Conservation (phyloP, 2,113 vertebrate species). For the Spea multiplicata region DNA sequence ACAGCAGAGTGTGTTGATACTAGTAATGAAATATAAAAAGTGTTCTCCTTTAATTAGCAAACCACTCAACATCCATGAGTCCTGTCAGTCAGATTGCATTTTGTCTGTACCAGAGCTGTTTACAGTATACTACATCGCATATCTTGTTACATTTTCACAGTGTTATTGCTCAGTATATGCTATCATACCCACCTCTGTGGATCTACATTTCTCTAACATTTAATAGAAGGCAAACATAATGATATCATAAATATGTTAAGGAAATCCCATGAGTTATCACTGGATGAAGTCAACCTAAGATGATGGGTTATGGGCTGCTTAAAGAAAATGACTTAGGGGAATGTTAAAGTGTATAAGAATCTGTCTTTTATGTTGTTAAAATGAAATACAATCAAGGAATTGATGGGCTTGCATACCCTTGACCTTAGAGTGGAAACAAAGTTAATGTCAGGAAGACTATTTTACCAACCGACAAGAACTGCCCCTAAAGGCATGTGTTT, state of each 20-base stretch:
- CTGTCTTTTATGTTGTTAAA: constrained; percentile 15
- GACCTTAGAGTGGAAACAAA: constrained; percentile 12
- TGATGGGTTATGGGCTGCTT: constrained; percentile 1
- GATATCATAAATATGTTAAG: background rate
- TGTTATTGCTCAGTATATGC: constrained; percentile 22
- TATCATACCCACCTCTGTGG: constrained; percentile 15
- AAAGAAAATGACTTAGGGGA: constrained; percentile 11
- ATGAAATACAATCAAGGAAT: constrained; percentile 34
- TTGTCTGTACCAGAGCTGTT: background rate
- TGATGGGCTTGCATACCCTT: constrained; percentile 30
- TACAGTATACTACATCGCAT: background rate
- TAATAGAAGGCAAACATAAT: background rate
- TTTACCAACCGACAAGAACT: constrained; percentile 19
- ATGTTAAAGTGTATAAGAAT: constrained; percentile 18
- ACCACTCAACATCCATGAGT: background rate
- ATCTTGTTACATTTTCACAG: constrained; percentile 28
- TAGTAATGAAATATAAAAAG: no score
- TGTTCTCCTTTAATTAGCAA: background rate
- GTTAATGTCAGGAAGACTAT: constrained; percentile 23
- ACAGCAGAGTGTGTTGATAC: no score
- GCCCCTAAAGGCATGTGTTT: constrained; percentile 4
- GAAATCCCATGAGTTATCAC: background rate
- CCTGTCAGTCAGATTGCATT: background rate
- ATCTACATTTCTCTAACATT: constrained; percentile 5
- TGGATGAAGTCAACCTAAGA: constrained; percentile 1